phyloP scores from a whole-genome alignment of 1,140 invertebrate species.

The Prorops nasuta region DNA sequence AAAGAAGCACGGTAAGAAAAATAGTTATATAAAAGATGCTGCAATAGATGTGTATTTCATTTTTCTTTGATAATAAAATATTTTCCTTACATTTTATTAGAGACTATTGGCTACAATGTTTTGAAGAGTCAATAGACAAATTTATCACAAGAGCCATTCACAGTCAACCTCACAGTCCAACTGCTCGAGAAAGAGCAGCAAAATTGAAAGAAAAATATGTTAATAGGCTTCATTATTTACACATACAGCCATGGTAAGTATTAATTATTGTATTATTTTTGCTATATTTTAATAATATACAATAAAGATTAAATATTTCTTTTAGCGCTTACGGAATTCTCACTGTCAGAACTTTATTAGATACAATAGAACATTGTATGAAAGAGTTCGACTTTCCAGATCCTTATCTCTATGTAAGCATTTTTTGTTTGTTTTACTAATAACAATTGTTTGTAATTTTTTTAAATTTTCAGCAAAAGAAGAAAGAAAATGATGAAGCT shows the following conservation, averaged over 20 bases:
- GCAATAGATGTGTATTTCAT: neutral
- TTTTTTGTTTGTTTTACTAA: conserved; percentile 1
- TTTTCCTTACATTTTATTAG: conserved; percentile 51
- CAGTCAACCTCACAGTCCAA: conserved; percentile 72
- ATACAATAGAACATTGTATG: conserved; percentile 89
- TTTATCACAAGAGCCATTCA: conserved; percentile 73
- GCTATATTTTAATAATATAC: conserved; percentile 3
- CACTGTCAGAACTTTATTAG: conserved; percentile 84
- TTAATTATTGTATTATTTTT: conserved; percentile 19
- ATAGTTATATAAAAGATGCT: conserved; percentile 3
- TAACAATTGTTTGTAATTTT: conserved; percentile 46
- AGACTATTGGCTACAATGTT: conserved; percentile 90
- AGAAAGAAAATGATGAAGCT: conserved; percentile 68
- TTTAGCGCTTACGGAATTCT: conserved; percentile 81
- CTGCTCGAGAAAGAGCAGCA: conserved; percentile 75
- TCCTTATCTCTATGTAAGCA: conserved; percentile 78
- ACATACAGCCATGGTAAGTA: conserved; percentile 77
- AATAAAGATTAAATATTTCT: conserved; percentile 34
- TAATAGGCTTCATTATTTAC: conserved; percentile 73
- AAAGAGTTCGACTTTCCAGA: conserved; percentile 90
- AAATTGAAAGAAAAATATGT: conserved; percentile 84
- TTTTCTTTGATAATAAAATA: conserved; percentile 2
- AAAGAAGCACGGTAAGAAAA: conserved; percentile 67
- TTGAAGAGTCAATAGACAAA: conserved; percentile 78
- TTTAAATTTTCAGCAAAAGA: conserved; percentile 62